A percentile compares a stretch with the other conserved stretches of the same genome.
These are phyloP conservation scores for Leptinotarsa texana DNA, from an alignment of 1,140 invertebrate species.

Conservation along the genomic window DNA sequence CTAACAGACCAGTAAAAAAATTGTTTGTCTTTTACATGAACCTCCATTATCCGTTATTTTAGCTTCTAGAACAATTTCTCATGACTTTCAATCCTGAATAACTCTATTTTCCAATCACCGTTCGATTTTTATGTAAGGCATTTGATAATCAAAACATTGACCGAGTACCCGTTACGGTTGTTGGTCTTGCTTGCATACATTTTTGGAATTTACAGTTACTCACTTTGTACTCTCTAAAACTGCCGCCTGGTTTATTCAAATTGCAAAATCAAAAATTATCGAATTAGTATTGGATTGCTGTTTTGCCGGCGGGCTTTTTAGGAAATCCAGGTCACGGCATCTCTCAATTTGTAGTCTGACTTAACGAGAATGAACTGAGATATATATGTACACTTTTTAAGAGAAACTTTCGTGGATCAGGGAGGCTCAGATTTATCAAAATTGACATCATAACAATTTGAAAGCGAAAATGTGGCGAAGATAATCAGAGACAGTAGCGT, in stretches of 20 bases:
- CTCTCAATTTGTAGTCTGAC: background rate
- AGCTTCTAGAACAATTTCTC: no score
- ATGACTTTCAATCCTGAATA: background rate
- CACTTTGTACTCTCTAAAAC: conserved; percentile 3
- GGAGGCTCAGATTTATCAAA: background rate
- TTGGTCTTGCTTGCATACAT: conserved; percentile 1
- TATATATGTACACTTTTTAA: background rate
- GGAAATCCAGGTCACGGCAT: conserved; percentile 1
- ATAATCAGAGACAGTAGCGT: no score
- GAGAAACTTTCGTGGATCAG: background rate
- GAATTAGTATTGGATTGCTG: background rate
- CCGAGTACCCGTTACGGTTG: background rate
- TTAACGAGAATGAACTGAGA: background rate
- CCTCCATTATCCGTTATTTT: no score
- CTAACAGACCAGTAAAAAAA: no score
- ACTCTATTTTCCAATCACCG: background rate
- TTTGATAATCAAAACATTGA: conserved; percentile 7
- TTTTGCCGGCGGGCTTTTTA: background rate
- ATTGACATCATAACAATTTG: no score
- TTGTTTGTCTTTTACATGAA: no score
- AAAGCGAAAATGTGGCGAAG: no score
- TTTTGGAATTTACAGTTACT: background rate
- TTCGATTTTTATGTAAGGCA: conserved; percentile 3
- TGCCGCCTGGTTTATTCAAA: conserved; percentile 5
- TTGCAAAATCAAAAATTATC: conserved; percentile 8